Percentiles rank a stretch among this genome's conserved stretches.
Conservation (phyloP, 2,888 invertebrate genomes). For the Cephus pulcher region DNA sequence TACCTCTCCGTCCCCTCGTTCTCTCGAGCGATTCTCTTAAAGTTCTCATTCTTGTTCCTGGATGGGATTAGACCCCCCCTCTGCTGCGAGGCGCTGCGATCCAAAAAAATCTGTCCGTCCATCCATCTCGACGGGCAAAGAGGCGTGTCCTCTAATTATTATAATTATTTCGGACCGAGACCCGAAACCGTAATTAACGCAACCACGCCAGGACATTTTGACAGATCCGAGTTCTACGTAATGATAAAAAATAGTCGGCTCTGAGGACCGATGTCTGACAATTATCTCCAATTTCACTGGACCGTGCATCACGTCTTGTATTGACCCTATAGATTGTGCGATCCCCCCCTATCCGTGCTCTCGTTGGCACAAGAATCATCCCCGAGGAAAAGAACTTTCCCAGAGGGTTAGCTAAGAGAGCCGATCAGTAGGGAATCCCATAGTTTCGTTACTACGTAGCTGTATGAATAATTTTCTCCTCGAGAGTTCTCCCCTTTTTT, state of each 20-base stretch:
- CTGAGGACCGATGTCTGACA: conserved; percentile 4
- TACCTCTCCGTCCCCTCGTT: conserved; percentile 21
- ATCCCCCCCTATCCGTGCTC: no score
- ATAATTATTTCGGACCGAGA: conserved; percentile 61
- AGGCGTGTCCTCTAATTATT: conserved; percentile 64
- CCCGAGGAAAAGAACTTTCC: no score
- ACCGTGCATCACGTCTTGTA: background rate
- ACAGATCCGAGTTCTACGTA: conserved; percentile 64
- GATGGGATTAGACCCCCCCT: conserved; percentile 24
- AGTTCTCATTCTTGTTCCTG: no score
- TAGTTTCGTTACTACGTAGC: no score
- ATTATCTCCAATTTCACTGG: conserved; percentile 16
- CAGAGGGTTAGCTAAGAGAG: no score
- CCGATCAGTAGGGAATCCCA: no score
- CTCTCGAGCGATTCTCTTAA: conserved; percentile 19
- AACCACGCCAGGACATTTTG: conserved; percentile 61
- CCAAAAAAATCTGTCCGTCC: conserved; percentile 51
- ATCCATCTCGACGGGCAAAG: conserved; percentile 52
- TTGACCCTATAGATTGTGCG: no score
- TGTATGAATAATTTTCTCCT: no score
- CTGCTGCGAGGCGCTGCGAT: conserved; percentile 33
- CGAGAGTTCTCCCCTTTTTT: no score
- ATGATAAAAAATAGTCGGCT: conserved; percentile 60
- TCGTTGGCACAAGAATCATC: no score
- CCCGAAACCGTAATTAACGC: conserved; percentile 63